Evolutionary conservation across 1,140 invertebrate species (phyloP).

Genomic region (Papilio aristodemus): DNA sequence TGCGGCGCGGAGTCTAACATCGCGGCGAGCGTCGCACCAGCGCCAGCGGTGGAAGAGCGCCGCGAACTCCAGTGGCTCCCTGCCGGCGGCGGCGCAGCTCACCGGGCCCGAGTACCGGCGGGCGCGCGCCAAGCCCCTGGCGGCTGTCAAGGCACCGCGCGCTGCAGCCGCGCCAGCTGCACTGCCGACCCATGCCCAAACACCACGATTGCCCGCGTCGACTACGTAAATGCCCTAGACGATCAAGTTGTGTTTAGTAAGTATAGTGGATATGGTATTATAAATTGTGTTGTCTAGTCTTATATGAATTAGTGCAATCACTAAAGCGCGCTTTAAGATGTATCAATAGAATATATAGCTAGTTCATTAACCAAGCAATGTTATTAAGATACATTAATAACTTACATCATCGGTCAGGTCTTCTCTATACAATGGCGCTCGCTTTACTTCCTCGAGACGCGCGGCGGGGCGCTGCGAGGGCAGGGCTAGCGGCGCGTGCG

Average conservation of each 20-base stretch:
- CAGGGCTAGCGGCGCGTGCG: constrained; percentile 87
- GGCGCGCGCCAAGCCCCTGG: constrained; percentile 93
- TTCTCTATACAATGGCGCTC: constrained; percentile 88
- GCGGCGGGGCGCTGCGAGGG: constrained; percentile 91
- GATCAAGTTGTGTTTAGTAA: no score
- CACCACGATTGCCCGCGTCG: constrained; percentile 91
- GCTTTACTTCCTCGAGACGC: constrained; percentile 92
- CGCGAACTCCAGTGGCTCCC: constrained; percentile 93
- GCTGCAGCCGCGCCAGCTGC: constrained; percentile 92
- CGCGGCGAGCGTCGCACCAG: constrained; percentile 64
- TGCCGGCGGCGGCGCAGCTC: constrained; percentile 88
- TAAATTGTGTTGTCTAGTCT: no score
- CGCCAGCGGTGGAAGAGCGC: constrained; percentile 90
- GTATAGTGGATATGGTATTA: no score
- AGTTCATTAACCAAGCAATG: no score
- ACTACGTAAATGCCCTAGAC: constrained; percentile 90
- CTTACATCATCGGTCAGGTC: constrained; percentile 89
- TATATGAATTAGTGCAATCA: no score
- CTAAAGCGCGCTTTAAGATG: no score
- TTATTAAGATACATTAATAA: no score
- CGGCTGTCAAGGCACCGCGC: constrained; percentile 87
- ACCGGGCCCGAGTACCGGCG: constrained; percentile 91
- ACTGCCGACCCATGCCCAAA: constrained; percentile 97
- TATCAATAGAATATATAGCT: no score
- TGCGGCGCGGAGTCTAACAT: constrained; percentile 64